These are phyloP conservation scores for Pseudochaenichthys georgianus DNA, from an alignment of 2,797 vertebrate species.

Conservation along the genomic window DNA sequence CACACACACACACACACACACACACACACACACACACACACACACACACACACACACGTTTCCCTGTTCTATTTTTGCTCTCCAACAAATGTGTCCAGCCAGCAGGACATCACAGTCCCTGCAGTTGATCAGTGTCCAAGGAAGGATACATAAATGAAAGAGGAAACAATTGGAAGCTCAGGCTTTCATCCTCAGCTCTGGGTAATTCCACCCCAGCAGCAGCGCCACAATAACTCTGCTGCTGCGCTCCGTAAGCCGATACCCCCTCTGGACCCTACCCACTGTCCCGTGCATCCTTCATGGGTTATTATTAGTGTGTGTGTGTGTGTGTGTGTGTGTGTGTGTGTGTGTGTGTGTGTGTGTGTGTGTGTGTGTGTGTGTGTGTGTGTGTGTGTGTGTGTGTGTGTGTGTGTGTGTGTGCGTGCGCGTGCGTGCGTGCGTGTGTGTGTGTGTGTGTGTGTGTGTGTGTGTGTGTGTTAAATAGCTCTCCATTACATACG, in stretches of 20 bases:
- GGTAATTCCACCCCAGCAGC: constrained; percentile 37
- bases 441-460: too few species aligned
- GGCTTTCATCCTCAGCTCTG: constrained; percentile 53
- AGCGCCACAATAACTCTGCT: constrained; percentile 39
- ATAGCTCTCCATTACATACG: not conserved
- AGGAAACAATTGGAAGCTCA: constrained; percentile 42
- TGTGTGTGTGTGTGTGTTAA: too few species aligned
- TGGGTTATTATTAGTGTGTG: constrained; percentile 21
- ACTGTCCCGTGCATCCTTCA: constrained; percentile 37
- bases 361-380: too few species aligned
- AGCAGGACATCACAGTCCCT: constrained; percentile 49
- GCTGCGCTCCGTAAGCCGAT: constrained; percentile 41
- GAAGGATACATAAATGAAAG: constrained; percentile 55
- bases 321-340: too few species aligned
- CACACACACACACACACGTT: constrained; percentile 10
- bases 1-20: not conserved
- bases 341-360: too few species aligned
- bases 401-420: too few species aligned
- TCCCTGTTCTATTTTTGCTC: constrained; percentile 39
- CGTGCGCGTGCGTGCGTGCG: too few species aligned
- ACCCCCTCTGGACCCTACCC: constrained; percentile 36
- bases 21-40: too few species aligned
- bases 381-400: too few species aligned
- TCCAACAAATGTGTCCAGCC: constrained; percentile 24
- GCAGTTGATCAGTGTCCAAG: constrained; percentile 63